phyloP scores from a whole-genome alignment of 2,113 vertebrate genomes.

The Nipponia nippon region DNA sequence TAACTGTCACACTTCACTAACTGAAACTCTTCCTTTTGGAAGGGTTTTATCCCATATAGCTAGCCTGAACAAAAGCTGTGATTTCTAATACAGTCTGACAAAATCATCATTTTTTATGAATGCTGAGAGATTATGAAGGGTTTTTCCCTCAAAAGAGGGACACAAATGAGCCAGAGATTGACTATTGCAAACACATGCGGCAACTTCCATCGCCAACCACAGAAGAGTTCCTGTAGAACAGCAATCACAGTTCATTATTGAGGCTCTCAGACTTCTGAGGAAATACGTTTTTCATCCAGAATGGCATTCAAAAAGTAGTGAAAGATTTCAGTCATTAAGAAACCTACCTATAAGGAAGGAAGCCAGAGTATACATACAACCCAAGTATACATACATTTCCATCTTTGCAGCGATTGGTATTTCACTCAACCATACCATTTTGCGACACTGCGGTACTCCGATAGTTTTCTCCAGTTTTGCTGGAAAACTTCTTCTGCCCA shows the following conservation, averaged over 20 bases:
- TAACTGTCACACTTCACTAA: neutral
- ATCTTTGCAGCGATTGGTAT: neutral
- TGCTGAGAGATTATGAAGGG: neutral
- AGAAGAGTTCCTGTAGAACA: neutral
- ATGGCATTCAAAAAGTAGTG: neutral
- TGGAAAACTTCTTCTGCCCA: neutral
- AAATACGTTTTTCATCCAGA: neutral
- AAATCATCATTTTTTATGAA: neutral
- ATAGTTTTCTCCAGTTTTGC: neutral
- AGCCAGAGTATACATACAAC: neutral
- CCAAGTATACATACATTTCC: neutral
- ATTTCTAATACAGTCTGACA: constrained; percentile 17
- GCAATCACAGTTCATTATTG: neutral
- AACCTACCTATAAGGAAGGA: neutral
- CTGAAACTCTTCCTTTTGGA: neutral
- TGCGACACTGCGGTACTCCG: neutral
- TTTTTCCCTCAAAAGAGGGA: neutral
- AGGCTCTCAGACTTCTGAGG: neutral
- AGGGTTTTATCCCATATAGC: neutral
- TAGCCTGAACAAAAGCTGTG: constrained; percentile 21
- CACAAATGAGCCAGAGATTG: neutral
- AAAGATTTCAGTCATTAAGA: constrained; percentile 4
- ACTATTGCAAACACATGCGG: neutral
- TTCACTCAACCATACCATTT: neutral
- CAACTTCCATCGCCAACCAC: neutral